Conservation (phyloP, 1,140 invertebrate species). For the Bombus waltoni region DNA sequence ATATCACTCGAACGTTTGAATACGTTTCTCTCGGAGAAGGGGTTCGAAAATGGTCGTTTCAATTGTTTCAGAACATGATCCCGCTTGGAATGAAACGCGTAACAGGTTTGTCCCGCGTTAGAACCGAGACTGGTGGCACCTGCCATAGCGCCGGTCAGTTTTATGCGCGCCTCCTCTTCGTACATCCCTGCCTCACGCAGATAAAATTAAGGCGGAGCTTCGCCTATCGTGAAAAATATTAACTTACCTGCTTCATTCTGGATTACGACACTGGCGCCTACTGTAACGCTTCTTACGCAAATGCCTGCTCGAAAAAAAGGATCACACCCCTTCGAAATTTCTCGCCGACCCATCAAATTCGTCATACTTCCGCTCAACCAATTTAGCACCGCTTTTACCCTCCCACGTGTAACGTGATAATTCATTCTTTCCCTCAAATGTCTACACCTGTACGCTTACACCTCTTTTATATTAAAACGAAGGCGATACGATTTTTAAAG, state of each 20-base stretch:
- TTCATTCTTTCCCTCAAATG: not conserved
- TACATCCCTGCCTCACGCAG: conserved; percentile 60
- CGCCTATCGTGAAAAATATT: conserved; percentile 27
- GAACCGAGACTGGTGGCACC: conserved; percentile 61
- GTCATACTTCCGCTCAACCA: not conserved
- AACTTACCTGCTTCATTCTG: conserved; percentile 22
- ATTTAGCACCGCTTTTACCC: not conserved
- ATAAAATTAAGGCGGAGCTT: conserved; percentile 61
- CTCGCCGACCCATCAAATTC: not conserved
- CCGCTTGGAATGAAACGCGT: conserved; percentile 20
- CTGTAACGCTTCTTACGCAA: not conserved
- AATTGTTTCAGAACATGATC: not conserved
- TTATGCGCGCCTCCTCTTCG: conserved; percentile 64
- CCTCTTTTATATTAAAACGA: not conserved
- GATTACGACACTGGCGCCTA: not conserved
- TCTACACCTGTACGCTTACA: not conserved
- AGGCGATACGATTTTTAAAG: not conserved
- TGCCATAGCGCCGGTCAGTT: conserved; percentile 69
- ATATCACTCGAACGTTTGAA: not conserved
- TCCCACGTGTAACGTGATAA: not conserved
- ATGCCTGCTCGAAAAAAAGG: not conserved
- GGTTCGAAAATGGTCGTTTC: not conserved
- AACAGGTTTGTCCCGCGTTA: conserved; percentile 59
- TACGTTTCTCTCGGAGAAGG: not conserved
- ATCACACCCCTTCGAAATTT: conserved; percentile 4